Evolutionary conservation across 2,113 vertebrate genomes (phyloP), one percentile per base, ranked within the genome.

Genomic region (Circaetus gallicus): DNA sequence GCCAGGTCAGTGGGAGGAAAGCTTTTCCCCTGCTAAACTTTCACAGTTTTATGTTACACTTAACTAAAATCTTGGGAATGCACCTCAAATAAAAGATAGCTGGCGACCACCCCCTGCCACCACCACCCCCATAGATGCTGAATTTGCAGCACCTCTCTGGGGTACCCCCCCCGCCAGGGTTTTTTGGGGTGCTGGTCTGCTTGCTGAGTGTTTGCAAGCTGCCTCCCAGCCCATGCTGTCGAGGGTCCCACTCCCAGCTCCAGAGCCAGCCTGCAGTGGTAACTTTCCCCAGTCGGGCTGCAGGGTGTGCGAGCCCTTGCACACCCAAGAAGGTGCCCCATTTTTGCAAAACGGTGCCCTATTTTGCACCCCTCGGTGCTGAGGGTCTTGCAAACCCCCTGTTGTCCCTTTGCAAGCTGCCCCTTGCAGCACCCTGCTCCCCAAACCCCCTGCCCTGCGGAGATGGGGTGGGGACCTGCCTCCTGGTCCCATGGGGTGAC

Each of bases 1-100:
- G 79, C 59, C 90, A 71, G 89, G 91, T 96, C 95, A 90, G 98
- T 97, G 98, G 98, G 98, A 95, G 98, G 98, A 97, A 97, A 93
- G 95, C 98, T 98, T 98, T 98, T 98, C 87, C 97, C 98, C 98
- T 90, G 97, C 97, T 98, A 98, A 98, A 94, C 95, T 94, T 96
- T 93, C 92, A 89, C 89, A 95, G 92, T 92, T 96, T 95, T 95
- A 95, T 89, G 91, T 96, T 97, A 96, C 97, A 71, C 97, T 92
- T 96, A 92, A 91, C 90, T 93, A 93, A 96, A 97, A 97, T 96
- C 96, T 85, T 83, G 95, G 90, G 93, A 97, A 94, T 93, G 97
- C 82, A 91, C 91, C 94, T 97, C 45, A 6, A 92, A 95, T 97
- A 82, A 76, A 96, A 95, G 89, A 97, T 89, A 79, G 81, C 61